Evolutionary conservation across 2,797 vertebrate species (phyloP), one percentile per base, ranked within the genome.

Genomic region (Anolis apletophallus): DNA sequence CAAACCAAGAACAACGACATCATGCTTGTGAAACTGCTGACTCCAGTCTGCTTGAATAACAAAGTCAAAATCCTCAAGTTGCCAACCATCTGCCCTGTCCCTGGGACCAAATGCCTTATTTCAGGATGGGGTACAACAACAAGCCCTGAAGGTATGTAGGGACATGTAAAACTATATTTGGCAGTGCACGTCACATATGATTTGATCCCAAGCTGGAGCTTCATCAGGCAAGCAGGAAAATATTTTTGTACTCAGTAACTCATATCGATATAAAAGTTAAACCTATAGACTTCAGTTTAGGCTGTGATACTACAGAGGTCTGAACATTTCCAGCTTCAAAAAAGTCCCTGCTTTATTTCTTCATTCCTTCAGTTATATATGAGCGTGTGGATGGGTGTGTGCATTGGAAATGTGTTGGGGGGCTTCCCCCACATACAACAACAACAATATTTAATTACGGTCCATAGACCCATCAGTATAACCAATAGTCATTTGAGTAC

Each of bases 121-220:
- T 95, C 95, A 1, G 95, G 95, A 52, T 95, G 95, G 95, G 95
- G 94, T n/a, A 93, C 93, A 16, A 94, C 88, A 3, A 93, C 87
- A 21, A 95, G 95, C 77, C 94, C 94, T 0, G 46, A 80, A 0
- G 81, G 94, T 75, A 75, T 26, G 36, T 29, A 12, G 46, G 13
- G 26, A n/a, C 73, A 14, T 73, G 26, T 73, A 11, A 46, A 12
- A 17, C 36, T 5, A 21, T 71, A 32, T 71, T 36, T 71, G 52
- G 29, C 2, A 12, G 17, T 34, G 55, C 12, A 59, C 3, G 34
- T 36, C 17, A 23, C 19, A 21, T 12, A 34, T 61, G 11, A 23
- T 26, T 61, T 61, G 55, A 46, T 26, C 21, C 77, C 59, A 55
- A 36, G 68, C 16, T 34, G 68, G 32, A 19, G 5, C 32, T 13